Evolutionary conservation across 2,888 invertebrate genomes (phyloP).

Genomic region (Nebria salina): DNA sequence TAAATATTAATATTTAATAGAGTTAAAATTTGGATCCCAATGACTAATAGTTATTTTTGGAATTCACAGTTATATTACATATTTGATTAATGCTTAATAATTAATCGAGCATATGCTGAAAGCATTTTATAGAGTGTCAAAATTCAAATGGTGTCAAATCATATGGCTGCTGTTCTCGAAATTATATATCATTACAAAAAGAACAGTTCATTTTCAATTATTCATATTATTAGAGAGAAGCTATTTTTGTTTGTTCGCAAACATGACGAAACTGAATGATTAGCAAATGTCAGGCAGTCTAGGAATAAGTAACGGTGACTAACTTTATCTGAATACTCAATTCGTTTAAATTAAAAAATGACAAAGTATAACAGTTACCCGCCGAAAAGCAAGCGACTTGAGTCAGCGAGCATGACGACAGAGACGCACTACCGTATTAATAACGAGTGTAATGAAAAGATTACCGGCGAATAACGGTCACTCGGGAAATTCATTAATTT

Average conservation of each 20-base stretch:
- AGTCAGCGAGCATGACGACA: neutral
- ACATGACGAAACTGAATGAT: neutral
- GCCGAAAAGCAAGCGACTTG: constrained; percentile 18
- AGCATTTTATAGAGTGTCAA: neutral
- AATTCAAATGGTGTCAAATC: neutral
- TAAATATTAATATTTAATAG: neutral
- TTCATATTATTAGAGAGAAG: neutral
- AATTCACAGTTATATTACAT: neutral
- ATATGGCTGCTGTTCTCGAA: neutral
- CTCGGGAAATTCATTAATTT: neutral
- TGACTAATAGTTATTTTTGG: neutral
- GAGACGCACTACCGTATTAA: constrained; percentile 7
- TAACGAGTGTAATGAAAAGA: constrained; percentile 12
- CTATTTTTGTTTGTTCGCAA: neutral
- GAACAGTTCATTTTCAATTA: neutral
- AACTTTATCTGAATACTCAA: constrained; percentile 34
- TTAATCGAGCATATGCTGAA: neutral
- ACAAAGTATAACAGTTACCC: constrained; percentile 37
- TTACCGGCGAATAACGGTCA: constrained; percentile 9
- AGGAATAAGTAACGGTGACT: constrained; percentile 18
- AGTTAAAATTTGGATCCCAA: neutral
- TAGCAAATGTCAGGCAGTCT: neutral
- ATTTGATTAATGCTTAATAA: neutral
- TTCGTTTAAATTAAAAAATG: constrained; percentile 32
- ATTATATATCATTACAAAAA: constrained; percentile 1